Evolutionary conservation across 2,113 vertebrate species (phyloP), one percentile per base, ranked within the genome.

Genomic region (Trachemys scripta): DNA sequence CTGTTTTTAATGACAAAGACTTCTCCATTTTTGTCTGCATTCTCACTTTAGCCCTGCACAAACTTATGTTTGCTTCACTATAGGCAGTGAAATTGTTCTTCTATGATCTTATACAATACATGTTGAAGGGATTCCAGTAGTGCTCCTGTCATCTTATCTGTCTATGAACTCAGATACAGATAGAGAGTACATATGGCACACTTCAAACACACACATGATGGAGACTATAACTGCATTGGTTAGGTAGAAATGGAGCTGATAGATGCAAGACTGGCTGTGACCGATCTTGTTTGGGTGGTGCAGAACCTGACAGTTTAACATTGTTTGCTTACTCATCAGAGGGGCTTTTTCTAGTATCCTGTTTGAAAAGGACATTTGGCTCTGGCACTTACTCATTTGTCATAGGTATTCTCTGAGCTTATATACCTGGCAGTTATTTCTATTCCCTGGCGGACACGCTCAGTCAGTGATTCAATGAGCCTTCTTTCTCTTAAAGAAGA

Each of bases 401-500:
- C 90, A 94, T 51, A 92, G 50, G 75, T 94, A 84, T 91, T 97
- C 79, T 95, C 51, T 81, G 69, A 88, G 80, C 84, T 95, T 51
- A 42, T 53, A 24, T n/a, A 95, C 80, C 69, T 90, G 76, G 84
- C 76, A 96, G 38, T 79, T 91, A 93, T 85, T 96, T 84, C 88
- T 51, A 45, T 62, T 79, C 93, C 84, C 57, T 97, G 90, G 82
- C 89, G 97, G 88, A 84, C 94, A 88, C 22, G 62, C 45, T 62
- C 22, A 87, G 82, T 47, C 84, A 82, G 47, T 82, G 91, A 97
- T 1, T 56, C 87, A 96, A 96, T 75, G 90, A 97, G 53, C 51
- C 79, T 76, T 95, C 80, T 87, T 50, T 95, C 75, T 95, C 72
- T 94, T 90, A 50, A 92, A 93, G 85, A 96, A 92, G 93, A 94